These are phyloP conservation scores for Drosophila sp. DNA, from an alignment of 1,140 invertebrate genomes.

Conservation along the genomic window DNA sequence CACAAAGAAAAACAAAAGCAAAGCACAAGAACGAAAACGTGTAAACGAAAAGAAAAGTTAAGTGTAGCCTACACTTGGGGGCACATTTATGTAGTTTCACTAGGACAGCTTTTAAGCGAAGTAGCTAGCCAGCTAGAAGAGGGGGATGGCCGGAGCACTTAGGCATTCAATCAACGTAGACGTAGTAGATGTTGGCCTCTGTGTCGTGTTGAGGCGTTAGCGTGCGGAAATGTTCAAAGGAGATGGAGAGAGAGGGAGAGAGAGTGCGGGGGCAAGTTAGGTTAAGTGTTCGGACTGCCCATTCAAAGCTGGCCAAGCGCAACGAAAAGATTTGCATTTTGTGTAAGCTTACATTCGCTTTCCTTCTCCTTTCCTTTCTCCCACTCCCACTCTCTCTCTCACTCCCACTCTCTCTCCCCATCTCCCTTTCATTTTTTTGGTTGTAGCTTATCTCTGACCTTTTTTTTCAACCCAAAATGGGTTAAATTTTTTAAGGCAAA, in stretches of 20 bases:
- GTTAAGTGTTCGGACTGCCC: slow-evolving; percentile 44
- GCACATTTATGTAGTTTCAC: slow-evolving; percentile 73
- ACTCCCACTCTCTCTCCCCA: not conserved
- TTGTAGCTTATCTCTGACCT: slow-evolving; percentile 18
- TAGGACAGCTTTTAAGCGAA: slow-evolving; percentile 32
- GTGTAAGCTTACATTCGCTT: slow-evolving; percentile 43
- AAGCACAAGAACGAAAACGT: not conserved
- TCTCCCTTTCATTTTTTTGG: not conserved
- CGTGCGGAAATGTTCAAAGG: slow-evolving; percentile 48
- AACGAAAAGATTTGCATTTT: slow-evolving; percentile 75
- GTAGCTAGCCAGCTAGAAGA: slow-evolving; percentile 25
- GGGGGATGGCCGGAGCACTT: slow-evolving; percentile 55
- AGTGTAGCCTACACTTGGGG: slow-evolving; percentile 57
- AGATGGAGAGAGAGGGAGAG: not conserved
- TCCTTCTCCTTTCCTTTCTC: slow-evolving; percentile 24
- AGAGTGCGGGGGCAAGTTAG: not conserved
- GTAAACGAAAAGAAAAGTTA: slow-evolving; percentile 26
- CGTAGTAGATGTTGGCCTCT: slow-evolving; percentile 44
- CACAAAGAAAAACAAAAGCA: slow-evolving; percentile 22
- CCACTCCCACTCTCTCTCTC: not conserved
- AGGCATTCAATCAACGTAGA: slow-evolving; percentile 72
- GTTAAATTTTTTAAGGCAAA: slow-evolving; percentile 41
- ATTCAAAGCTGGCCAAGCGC: slow-evolving; percentile 63
- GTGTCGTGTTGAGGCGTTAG: slow-evolving; percentile 64
- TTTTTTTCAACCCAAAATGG: slow-evolving; percentile 2